These are phyloP conservation scores for Centropyge bicolor DNA, from an alignment of 2,797 vertebrate genomes.

Conservation along the genomic window DNA sequence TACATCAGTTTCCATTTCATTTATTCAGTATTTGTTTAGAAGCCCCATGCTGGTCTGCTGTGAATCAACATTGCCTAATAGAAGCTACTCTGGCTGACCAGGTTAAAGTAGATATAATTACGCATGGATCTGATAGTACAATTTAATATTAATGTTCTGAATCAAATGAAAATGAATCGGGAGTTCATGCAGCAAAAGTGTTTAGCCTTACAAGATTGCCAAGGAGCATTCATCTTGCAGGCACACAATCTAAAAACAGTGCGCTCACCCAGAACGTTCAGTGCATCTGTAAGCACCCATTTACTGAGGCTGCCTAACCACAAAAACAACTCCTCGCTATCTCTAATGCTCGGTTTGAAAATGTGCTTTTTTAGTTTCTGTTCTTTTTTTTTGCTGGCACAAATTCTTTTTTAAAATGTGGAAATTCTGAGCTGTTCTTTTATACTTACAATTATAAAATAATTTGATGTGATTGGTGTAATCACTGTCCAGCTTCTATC, in stretches of 20 bases:
- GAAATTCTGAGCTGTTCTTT: conserved; percentile 27
- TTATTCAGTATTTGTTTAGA: conserved; percentile 79
- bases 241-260: conserved; percentile 33
- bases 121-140: conserved; percentile 19
- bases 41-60: conserved; percentile 57
- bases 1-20: conserved; percentile 73
- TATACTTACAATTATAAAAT: conserved; percentile 7
- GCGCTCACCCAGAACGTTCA: conserved; percentile 17
- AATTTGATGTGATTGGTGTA: background rate
- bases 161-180: conserved; percentile 55
- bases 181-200: conserved; percentile 21
- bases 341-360: conserved; percentile 14
- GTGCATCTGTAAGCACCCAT: conserved; percentile 34
- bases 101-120: conserved; percentile 66
- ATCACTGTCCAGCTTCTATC: conserved; percentile 3
- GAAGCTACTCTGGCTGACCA: conserved; percentile 57
- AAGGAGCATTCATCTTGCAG: conserved; percentile 36
- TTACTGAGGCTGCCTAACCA: conserved; percentile 23
- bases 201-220: conserved; percentile 39
- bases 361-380: background rate
- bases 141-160: conserved; percentile 51
- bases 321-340: conserved; percentile 18
- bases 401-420: conserved; percentile 3
- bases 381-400: background rate
- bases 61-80: conserved; percentile 61